phyloP scores from a whole-genome alignment of 2,797 vertebrate species.

The Picus viridis region DNA sequence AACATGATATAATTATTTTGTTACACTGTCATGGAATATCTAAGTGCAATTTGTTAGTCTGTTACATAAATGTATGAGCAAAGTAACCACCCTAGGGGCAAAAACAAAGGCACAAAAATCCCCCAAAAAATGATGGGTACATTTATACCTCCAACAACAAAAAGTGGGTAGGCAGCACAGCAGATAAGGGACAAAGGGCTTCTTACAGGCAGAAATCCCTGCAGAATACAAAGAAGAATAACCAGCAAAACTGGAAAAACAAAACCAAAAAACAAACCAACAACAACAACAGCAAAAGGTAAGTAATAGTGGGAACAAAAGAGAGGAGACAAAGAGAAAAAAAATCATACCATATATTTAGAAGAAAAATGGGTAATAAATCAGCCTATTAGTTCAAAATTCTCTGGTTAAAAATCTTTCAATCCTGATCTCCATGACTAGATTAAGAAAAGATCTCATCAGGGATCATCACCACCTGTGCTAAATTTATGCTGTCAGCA shows the following conservation, averaged over 20 bases:
- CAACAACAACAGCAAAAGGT: background rate
- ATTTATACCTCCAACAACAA: background rate
- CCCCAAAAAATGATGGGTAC: background rate
- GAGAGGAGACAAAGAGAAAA: background rate
- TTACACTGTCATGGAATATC: background rate
- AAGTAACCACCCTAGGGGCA: background rate
- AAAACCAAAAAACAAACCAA: too few relatives aligned
- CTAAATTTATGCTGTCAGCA: background rate
- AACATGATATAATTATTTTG: background rate
- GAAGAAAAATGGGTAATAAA: background rate
- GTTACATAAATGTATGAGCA: background rate
- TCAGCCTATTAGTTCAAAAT: background rate
- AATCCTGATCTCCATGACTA: background rate
- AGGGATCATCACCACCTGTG: background rate
- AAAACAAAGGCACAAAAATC: background rate
- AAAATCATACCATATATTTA: rapidly evolving
- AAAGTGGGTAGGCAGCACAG: background rate
- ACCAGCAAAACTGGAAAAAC: background rate
- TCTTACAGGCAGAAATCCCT: background rate
- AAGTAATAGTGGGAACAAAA: background rate
- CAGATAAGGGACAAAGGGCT: background rate
- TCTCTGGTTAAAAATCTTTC: background rate
- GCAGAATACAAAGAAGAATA: background rate
- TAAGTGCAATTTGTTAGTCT: background rate
- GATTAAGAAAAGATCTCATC: background rate